phyloP scores from a whole-genome alignment of 2,113 vertebrate species.

The Lathamus discolor region DNA sequence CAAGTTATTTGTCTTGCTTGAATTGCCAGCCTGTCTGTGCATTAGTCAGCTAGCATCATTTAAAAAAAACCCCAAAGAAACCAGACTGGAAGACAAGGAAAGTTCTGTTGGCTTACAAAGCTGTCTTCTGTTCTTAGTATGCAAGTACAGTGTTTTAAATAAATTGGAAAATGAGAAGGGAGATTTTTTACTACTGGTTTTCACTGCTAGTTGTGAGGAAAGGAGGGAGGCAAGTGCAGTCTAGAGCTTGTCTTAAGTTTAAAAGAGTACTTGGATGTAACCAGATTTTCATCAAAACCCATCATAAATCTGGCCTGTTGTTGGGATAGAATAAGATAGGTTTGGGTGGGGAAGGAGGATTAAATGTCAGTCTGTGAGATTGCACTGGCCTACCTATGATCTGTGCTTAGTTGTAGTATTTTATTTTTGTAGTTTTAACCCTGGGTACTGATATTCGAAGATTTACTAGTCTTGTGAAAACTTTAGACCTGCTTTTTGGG shows the following conservation, averaged over 20 bases:
- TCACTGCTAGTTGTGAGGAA: neutral
- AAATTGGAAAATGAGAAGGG: slow-evolving; percentile 17
- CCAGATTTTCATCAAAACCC: slow-evolving; percentile 23
- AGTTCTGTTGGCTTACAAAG: slow-evolving; percentile 61
- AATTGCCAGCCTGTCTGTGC: slow-evolving; percentile 51
- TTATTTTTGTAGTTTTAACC: neutral
- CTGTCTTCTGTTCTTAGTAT: slow-evolving; percentile 33
- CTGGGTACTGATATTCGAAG: neutral
- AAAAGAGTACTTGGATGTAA: neutral
- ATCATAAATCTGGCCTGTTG: neutral
- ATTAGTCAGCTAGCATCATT: slow-evolving; percentile 28
- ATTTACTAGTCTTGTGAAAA: neutral
- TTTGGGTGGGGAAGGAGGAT: neutral
- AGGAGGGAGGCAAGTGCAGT: neutral
- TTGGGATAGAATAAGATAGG: neutral
- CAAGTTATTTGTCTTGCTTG: neutral
- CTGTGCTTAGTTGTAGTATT: neutral
- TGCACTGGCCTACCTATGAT: neutral
- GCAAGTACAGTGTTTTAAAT: neutral
- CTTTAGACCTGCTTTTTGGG: neutral
- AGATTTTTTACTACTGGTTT: slow-evolving; percentile 18
- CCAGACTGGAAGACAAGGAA: slow-evolving; percentile 31
- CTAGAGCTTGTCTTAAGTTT: neutral
- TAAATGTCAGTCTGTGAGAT: neutral
- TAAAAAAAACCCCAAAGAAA: neutral